These are phyloP conservation scores for Vespertilio murinus DNA, from an alignment of 2,797 vertebrate species.

Conservation along the genomic window DNA sequence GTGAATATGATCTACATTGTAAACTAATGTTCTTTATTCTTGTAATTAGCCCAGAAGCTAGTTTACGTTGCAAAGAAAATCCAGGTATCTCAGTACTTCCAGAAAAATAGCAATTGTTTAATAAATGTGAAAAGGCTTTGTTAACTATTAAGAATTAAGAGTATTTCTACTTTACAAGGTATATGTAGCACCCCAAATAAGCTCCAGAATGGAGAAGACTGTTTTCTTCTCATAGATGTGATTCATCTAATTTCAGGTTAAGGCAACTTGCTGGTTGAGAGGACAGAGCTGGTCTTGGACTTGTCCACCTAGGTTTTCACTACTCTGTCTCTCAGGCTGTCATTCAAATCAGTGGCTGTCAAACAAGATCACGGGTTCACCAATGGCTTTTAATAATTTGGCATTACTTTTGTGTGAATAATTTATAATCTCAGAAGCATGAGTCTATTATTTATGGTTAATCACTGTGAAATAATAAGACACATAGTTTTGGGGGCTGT, in stretches of 20 bases:
- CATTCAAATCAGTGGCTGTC: constrained; percentile 58
- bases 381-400: constrained; percentile 74
- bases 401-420: constrained; percentile 72
- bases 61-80: background rate
- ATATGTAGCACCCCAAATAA: background rate
- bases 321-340: constrained; percentile 7
- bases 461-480: constrained; percentile 62
- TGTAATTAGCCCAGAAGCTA: background rate
- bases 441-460: constrained; percentile 68
- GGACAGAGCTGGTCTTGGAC: background rate
- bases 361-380: constrained; percentile 51
- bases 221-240: background rate
- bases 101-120: constrained; percentile 22
- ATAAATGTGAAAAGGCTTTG: background rate
- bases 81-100: background rate
- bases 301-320: background rate
- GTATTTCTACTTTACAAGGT: background rate
- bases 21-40: constrained; percentile 8
- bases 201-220: background rate
- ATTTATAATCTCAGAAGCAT: constrained; percentile 67
- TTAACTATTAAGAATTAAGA: background rate
- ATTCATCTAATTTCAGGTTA: background rate
- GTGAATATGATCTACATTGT: background rate
- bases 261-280: background rate
- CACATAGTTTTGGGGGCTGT: constrained; percentile 46